These are phyloP conservation scores for Macrobrachium nipponense DNA, from an alignment of 1,140 invertebrate genomes.

Conservation along the genomic window DNA sequence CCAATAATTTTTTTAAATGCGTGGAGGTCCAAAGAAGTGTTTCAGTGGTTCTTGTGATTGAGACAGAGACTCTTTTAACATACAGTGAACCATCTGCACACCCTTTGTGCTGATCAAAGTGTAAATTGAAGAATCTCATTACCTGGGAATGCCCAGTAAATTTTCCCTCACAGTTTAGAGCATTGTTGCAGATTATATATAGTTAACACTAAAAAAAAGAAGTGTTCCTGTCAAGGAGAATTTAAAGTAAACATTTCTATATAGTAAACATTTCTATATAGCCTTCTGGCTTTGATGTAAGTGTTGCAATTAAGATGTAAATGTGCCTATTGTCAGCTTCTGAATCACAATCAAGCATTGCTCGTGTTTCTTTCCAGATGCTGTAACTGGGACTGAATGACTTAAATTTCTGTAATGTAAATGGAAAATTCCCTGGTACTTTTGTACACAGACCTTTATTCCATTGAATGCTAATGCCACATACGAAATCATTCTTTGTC, in stretches of 20 bases:
- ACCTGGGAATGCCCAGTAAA: slow-evolving; percentile 46
- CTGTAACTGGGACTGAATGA: slow-evolving; percentile 34
- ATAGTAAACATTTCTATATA: slow-evolving; percentile 61
- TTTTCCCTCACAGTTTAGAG: slow-evolving; percentile 32
- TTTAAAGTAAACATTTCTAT: slow-evolving; percentile 54
- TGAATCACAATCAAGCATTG: slow-evolving; percentile 59
- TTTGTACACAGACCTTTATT: background rate
- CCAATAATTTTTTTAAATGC: background rate
- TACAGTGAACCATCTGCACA: slow-evolving; percentile 4
- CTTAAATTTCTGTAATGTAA: slow-evolving; percentile 29
- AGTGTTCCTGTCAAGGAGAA: slow-evolving; percentile 53
- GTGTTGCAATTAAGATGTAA: slow-evolving; percentile 61
- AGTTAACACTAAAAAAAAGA: slow-evolving; percentile 35
- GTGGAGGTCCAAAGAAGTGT: background rate
- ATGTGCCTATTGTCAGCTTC: slow-evolving; percentile 61
- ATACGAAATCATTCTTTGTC: slow-evolving; percentile 34
- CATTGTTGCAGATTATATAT: slow-evolving; percentile 42
- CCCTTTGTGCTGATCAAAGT: slow-evolving; percentile 1
- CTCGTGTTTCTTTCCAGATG: slow-evolving; percentile 53
- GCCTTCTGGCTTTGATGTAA: slow-evolving; percentile 59
- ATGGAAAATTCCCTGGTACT: slow-evolving; percentile 11
- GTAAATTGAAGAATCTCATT: slow-evolving; percentile 47
- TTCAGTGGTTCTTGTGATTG: background rate
- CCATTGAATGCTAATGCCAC: slow-evolving; percentile 26
- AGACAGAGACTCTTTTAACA: slow-evolving; percentile 2